Base-by-base conservation (phyloP, 23 tunicate species). In the Corella eumyota region DNA sequence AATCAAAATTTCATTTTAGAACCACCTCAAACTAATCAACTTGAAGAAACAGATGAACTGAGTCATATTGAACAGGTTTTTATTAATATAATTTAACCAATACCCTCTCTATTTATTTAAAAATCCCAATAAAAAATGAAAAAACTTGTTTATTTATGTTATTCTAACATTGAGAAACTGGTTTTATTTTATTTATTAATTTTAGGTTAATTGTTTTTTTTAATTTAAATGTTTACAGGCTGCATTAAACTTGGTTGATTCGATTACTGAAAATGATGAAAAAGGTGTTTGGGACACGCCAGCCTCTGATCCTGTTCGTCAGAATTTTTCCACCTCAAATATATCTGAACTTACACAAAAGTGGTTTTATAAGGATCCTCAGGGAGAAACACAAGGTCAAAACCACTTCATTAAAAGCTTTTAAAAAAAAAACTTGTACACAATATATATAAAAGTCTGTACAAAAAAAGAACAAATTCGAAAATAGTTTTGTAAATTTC, bases 291-390 rank as follows among this genome's bases (percentile, higher is more conserved):
- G 67, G 64, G 48, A 37, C 17, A 40, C 78, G 13, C 56, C 58
- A 6, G 60, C 68, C 44, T n/a, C 50, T 2, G 66, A 65, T 51
- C 65, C 76, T 32, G 15, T 44, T n/a, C 28, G 30, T 38, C 65
- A 34, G 24, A 37, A 32, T 11, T 35, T 45, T 4, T 25, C 55
- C 20, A 58, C 46, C 65, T 30, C 54, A 15, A 46, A 34, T 32
- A 64, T 66, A 34, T 53, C 77, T 6, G 74, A 65, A 44, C 79
- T 74, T 23, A 79, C 98, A 3, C 66, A 63, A 22, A 72, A 90
- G 58, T 92, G 98, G 98, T 92, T 63, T 50, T 92, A 92, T 55
- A 82, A 82, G 58, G 98, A 92, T 49, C 98, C 98, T n/a, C 91
- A 92, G 30, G 98, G 98, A n/a, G 80, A 82, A 22, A 71, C 91